These are phyloP conservation scores for Eremophila alpestris DNA, from an alignment of 2,797 vertebrate genomes.

Conservation along the genomic window DNA sequence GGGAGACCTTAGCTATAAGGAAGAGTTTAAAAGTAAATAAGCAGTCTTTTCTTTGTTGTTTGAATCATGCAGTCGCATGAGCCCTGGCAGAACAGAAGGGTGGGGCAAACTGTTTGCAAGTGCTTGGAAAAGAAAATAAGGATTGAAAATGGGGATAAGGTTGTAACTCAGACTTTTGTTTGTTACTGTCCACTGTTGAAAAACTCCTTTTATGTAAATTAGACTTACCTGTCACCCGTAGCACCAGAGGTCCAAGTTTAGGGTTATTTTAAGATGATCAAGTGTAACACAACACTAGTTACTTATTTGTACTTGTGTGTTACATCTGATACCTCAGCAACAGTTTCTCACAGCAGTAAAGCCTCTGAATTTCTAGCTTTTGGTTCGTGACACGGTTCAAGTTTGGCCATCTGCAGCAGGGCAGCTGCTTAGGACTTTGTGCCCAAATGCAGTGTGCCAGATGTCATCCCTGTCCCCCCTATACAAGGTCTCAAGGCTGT, in stretches of 20 bases:
- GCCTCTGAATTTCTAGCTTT: background rate
- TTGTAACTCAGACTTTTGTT: background rate
- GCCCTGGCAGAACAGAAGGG: background rate
- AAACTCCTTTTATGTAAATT: background rate
- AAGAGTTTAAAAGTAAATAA: background rate
- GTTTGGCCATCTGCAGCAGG: background rate
- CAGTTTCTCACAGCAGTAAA: background rate
- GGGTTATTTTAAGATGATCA: background rate
- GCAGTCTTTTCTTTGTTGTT: background rate
- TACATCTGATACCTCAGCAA: background rate
- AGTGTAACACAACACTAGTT: background rate
- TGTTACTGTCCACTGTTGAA: background rate
- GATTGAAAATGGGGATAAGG: background rate
- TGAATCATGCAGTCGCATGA: background rate
- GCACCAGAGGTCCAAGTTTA: background rate
- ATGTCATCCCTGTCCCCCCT: background rate
- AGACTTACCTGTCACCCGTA: background rate
- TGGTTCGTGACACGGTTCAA: background rate
- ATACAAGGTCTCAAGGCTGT: background rate
- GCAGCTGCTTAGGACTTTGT: background rate
- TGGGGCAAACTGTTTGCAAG: background rate
- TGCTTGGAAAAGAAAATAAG: background rate
- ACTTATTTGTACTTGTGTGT: background rate
- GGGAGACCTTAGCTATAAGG: background rate
- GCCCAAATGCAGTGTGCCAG: no score